Conservation (phyloP, 2,113 vertebrate genomes). For the Ctenomys sociabilis region DNA sequence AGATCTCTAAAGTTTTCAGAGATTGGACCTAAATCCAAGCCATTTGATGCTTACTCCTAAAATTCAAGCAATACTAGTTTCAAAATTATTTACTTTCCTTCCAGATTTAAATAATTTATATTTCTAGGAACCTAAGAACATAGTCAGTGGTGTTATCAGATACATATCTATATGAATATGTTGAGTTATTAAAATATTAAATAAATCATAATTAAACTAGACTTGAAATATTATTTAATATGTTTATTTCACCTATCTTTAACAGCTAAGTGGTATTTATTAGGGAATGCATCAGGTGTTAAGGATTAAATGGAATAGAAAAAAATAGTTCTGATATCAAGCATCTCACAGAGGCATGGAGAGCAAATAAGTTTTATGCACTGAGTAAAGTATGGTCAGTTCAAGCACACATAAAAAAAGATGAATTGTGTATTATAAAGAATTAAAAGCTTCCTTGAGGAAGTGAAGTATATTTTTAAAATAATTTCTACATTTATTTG, state of each 20-base stretch:
- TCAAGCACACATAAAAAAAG: constrained; percentile 33
- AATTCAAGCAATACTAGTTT: background rate
- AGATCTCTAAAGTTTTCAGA: background rate
- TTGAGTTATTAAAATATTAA: background rate
- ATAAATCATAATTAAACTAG: background rate
- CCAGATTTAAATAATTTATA: constrained; percentile 8
- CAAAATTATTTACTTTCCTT: background rate
- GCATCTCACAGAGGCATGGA: background rate
- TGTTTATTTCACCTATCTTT: background rate
- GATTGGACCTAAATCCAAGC: background rate
- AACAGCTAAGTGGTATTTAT: background rate
- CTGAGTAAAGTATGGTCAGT: background rate
- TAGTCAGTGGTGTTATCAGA: background rate
- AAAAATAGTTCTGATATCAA: background rate
- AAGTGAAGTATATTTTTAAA: background rate
- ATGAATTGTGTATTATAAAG: background rate
- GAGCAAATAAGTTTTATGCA: background rate
- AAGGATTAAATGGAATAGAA: background rate
- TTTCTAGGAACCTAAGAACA: background rate
- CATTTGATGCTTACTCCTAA: background rate
- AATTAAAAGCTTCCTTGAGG: background rate
- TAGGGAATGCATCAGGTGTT: background rate
- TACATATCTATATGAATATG: background rate
- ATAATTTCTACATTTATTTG: background rate
- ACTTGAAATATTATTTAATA: background rate